Evolutionary conservation across 1,140 invertebrate genomes (phyloP), one percentile per base, ranked within the genome.

Genomic region (Rhagoletis pomonella): DNA sequence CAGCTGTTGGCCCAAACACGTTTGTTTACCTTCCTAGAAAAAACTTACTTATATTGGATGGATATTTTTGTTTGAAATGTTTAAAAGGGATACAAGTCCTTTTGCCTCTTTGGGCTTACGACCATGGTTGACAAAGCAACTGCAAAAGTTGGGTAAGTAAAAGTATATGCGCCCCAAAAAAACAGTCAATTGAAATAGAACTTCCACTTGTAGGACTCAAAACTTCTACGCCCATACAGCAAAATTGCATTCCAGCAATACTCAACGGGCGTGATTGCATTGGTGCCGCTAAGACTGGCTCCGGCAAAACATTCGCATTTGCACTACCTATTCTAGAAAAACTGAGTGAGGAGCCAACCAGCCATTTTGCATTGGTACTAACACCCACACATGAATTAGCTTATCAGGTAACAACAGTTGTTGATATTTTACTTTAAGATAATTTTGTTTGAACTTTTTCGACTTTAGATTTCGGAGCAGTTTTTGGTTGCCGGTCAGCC

Each of bases 301-400:
- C 98, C 86, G 99, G 99, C 59, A 99, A 99, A 95, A 99, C 99
- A 5, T 96, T 99, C 90, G 97, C 98, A 0, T 99, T 99, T 95
- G 98, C 97, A 4, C 91, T 99, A 29, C 99, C 99, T 0, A 98
- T 99, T 90, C 93, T 99, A 84, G 97, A 99, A 93, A 96, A 96
- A 89, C 94, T 99, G 17, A 96, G 97, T 88, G 96, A 98, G 91
- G 98, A 98, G 92, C 98, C 98, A 0, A 98, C 98, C 93, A 97
- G 98, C 88, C 97, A 99, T 90, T 99, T 97, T 95, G 98, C 98
- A 50, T 94, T 99, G n/a, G 94, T 99, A 62, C 94, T 99, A 17
- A 99, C 98, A 58, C 99, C 99, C 44, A 99, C 98, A 29, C 96
- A 99, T 93, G 99, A 99, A 94, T 93, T 99, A 88, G 98, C 98